These are phyloP conservation scores for Brachionus manjavacas DNA, from an alignment of 1,140 invertebrate species.

Conservation along the genomic window DNA sequence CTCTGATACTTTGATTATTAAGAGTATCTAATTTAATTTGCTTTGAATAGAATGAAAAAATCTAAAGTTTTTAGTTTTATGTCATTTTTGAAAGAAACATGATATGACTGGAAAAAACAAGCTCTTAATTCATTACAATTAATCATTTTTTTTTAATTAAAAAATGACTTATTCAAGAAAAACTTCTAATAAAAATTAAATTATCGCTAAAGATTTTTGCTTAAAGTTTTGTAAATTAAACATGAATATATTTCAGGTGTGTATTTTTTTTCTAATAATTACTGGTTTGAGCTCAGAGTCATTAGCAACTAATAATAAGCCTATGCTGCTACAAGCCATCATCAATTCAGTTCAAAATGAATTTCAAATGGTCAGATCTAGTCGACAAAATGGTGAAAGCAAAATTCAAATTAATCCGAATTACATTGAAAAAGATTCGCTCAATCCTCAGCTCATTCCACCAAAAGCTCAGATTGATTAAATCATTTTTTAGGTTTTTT, in stretches of 20 bases:
- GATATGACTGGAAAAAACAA: too few species aligned
- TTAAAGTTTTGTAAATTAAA: background rate
- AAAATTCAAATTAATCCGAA: background rate
- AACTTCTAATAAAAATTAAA: background rate
- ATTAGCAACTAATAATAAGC: background rate
- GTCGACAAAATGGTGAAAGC: background rate
- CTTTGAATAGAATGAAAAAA: too few species aligned
- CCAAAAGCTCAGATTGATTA: background rate
- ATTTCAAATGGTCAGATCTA: background rate
- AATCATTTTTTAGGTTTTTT: background rate
- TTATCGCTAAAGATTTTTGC: background rate
- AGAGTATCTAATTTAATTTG: too few species aligned
- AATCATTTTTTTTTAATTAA: too few species aligned
- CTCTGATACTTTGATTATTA: too few species aligned
- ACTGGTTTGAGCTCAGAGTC: background rate
- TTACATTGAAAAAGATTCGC: background rate
- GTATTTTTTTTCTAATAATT: background rate
- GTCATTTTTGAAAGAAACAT: too few species aligned
- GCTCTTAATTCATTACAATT: too few species aligned
- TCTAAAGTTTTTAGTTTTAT: too few species aligned
- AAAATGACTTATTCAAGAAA: background rate
- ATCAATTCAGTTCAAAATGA: background rate
- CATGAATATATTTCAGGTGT: background rate
- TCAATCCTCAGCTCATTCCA: background rate
- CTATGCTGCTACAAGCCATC: background rate